Conservation (phyloP, 2,113 vertebrate species). For the Rhegmatorhina hoffmannsi region DNA sequence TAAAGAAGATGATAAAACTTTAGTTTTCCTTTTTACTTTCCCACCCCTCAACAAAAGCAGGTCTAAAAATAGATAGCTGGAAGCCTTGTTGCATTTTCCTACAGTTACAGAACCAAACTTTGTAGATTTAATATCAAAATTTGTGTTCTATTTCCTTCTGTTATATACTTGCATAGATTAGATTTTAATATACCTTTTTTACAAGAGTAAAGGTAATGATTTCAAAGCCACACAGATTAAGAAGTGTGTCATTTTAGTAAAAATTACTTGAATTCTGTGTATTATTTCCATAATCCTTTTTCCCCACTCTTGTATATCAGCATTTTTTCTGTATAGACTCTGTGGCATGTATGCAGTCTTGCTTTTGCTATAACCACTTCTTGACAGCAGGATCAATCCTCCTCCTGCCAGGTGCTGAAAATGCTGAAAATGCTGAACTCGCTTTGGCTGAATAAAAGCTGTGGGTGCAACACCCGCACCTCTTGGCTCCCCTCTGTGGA, state of each 20-base stretch:
- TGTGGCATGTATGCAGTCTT: neutral
- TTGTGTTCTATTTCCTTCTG: neutral
- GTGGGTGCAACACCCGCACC: conserved; percentile 29
- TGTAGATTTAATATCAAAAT: neutral
- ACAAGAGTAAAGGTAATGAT: neutral
- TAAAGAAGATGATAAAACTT: neutral
- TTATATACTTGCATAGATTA: neutral
- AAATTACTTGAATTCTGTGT: neutral
- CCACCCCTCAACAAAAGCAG: neutral
- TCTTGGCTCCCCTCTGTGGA: conserved; percentile 65
- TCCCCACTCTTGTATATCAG: neutral
- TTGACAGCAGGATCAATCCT: conserved; percentile 22
- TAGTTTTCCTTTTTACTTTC: neutral
- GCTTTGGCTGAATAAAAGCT: neutral
- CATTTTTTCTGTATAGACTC: neutral
- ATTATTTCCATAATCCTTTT: neutral
- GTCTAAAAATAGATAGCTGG: neutral
- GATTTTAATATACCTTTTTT: neutral
- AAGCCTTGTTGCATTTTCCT: neutral
- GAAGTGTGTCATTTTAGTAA: neutral
- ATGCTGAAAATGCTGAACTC: conserved; percentile 9
- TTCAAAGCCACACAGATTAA: neutral
- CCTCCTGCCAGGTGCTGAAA: conserved; percentile 42
- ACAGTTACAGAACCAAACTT: neutral
- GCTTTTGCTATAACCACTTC: neutral